Evolutionary conservation across 2,797 vertebrate genomes (phyloP), one percentile per base, ranked within the genome.

Genomic region (Hyperoplus lanceolatus): DNA sequence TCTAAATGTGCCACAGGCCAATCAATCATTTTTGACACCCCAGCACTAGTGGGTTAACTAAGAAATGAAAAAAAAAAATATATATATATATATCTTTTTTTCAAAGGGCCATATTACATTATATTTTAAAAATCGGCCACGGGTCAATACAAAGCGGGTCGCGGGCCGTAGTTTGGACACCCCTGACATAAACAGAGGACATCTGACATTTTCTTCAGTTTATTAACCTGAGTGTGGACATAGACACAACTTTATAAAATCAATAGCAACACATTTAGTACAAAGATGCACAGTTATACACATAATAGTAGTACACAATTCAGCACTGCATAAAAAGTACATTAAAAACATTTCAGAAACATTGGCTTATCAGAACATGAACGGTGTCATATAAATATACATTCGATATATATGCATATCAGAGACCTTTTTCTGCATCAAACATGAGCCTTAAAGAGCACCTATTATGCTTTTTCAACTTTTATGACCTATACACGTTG

Each of bases 311-410:
- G 85, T 91, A 94, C 93, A 94, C 90, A 88, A 86, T 82, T 84
- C 65, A 88, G 85, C 93, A 96, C 94, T 89, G 93, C 93, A 95
- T 94, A 93, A 93, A 94, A 92, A 84, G 74, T 89, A 94, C 91
- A 92, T 86, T 81, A 85, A 84, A 93, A 93, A 94, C 89, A 90
- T 78, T 88, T 87, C 82, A 90, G 56, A 90, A 90, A 92, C 87
- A 82, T 92, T 90, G 79, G 90, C 85, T 93, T 92, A 69, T 92
- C 95, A 94, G 95, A 93, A 94, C 92, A 93, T 91, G 87, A 94
- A 96, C 93, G 84, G 94, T 92, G 90, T 94, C 92, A 95, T 96
- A 96, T 93, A 97, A 97, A 97, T 96, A 87, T 96, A 97, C 96
- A 97, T 97, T 97, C 96, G 89, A 95, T 95, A 94, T 92, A 94